Evolutionary conservation across 1,140 invertebrate species (phyloP), one percentile per base, ranked within the genome.

Genomic region (Hycleus cichorii): DNA sequence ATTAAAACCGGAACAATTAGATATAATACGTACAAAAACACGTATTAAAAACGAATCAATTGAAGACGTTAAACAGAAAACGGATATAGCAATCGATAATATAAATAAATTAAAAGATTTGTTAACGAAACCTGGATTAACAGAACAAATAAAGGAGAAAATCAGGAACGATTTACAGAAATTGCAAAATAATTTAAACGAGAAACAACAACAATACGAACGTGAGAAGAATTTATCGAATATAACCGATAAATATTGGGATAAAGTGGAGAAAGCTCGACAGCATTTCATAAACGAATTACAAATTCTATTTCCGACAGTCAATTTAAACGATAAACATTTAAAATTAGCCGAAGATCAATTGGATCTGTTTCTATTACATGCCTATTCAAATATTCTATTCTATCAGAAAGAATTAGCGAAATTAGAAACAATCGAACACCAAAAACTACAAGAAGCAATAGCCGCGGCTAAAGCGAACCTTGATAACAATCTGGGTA

Each of bases 281-380:
- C 80, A 80, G 57, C 78, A 83, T 63, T 90, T 88, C 59, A 77
- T 84, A 51, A 81, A 88, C 10, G 87, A 91, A 72, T 74, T 91
- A 39, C 80, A 86, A 69, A 81, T 81, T 48, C 69, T 90, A 5
- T 89, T 89, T 68, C 87, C 88, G 0, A 81, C 80, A 39, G 73
- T 89, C 0, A 83, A 87, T 65, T 75, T 89, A 18, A 65, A 76
- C 1, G 80, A 87, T 0, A 82, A 85, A 59, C 79, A 83, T 47
- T 65, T 88, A n/a, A 77, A 81, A 9, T 62, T 88, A 7, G 74
- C 72, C 6, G 79, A 80, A 39, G 81, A 83, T 2, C 81, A 87
- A 44, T 79, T 87, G 39, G 87, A 89, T 66, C 67, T 89, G 7
- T 84, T 90, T 74, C 70, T 84, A 50, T 57, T 88, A 62, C 78